Evolutionary conservation across 23 tunicate genomes (phyloP), one percentile per base, ranked within the genome.

Genomic region (Pegea sp.): DNA sequence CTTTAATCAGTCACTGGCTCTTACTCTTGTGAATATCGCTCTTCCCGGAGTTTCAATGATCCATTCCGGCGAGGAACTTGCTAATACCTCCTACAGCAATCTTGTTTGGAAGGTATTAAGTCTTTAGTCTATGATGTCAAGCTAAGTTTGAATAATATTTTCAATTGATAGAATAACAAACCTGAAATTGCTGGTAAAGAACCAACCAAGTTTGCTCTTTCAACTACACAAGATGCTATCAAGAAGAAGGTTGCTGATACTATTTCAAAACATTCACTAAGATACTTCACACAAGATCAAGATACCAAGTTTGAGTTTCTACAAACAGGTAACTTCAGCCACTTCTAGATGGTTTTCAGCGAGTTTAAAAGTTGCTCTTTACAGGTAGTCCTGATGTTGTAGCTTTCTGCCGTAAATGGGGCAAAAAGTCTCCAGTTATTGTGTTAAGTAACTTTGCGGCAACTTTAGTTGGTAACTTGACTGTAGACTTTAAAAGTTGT

Each of bases 21-120:
- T 64, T 13, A 28, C 71, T 31, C 51, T 72, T 25, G 48, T 72
- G 26, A 32, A 60, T 3, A 52, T 55, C 24, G 58, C 70, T 3
- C 34, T 72, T 6, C 79, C 79, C 5, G 79, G 79, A 24, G 70
- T 72, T 1, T 66, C 79, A 0, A 26, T 64, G 21, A 5, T 72
- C 0, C 49, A 60, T 13, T 72, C 70, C 8, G 79, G 79, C 3
- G 79, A 72, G 19, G 79, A 64, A 32, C 29, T 53, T 5, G 44
- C 13, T 8, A 38, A 38, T 16, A 38, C 13, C 11, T 8, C 11
- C 46, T 16, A 38, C 11, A 38, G 16, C 46, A 8, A 38, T 16
- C 11, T 16, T 16, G 46, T 38, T 8, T 8, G 46, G 11, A 38
- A 38, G 16, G 13, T 38, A 11, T 38, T 38, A n/a, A n/a, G n/a